Percentiles rank a stretch among this genome's conserved stretches.
phyloP scores from a whole-genome alignment of 2,113 vertebrate species.

The Odocoileus hemionus region DNA sequence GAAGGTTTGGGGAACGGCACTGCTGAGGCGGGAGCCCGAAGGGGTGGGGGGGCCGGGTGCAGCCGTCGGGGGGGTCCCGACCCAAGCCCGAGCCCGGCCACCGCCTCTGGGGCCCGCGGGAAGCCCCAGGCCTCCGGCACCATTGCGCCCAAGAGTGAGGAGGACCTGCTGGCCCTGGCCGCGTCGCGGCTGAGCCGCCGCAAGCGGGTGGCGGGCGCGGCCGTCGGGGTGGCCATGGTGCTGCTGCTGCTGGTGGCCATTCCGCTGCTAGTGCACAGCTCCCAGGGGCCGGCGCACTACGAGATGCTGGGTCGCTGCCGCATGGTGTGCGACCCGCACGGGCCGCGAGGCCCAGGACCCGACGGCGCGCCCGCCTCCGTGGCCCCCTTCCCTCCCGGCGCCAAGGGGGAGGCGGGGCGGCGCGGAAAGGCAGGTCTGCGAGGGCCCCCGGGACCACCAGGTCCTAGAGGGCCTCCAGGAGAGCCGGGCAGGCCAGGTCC shows the following conservation, averaged over 20 bases:
- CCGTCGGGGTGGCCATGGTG: slow-evolving; percentile 95
- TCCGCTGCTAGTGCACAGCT: slow-evolving; percentile 92
- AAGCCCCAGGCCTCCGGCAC: slow-evolving; percentile 80
- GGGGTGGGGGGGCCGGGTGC: neutral
- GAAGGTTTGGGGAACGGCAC: neutral
- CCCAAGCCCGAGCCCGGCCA: neutral
- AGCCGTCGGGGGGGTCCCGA: slow-evolving; percentile 45
- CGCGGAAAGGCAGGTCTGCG: slow-evolving; percentile 88
- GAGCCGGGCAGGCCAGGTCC: slow-evolving; percentile 93
- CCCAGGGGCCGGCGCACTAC: slow-evolving; percentile 88
- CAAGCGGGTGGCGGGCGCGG: slow-evolving; percentile 93
- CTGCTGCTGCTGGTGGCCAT: slow-evolving; percentile 94
- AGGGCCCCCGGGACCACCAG: slow-evolving; percentile 89
- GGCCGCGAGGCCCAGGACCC: slow-evolving; percentile 81
- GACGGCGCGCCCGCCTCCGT: slow-evolving; percentile 78
- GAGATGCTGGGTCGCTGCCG: slow-evolving; percentile 93
- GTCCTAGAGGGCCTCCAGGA: slow-evolving; percentile 88
- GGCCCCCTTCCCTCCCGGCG: slow-evolving; percentile 76
- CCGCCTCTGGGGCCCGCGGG: neutral
- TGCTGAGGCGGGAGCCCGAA: neutral
- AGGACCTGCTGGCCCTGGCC: slow-evolving; percentile 95
- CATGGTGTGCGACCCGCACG: slow-evolving; percentile 92
- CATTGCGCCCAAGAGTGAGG: slow-evolving; percentile 94
- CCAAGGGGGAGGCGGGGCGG: slow-evolving; percentile 86
- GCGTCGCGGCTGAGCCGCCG: slow-evolving; percentile 92